A percentile compares a stretch with the other conserved stretches of the same genome.
Evolutionary conservation across 2,888 invertebrate genomes (phyloP).

Genomic region (Drosophila fungiperda): DNA sequence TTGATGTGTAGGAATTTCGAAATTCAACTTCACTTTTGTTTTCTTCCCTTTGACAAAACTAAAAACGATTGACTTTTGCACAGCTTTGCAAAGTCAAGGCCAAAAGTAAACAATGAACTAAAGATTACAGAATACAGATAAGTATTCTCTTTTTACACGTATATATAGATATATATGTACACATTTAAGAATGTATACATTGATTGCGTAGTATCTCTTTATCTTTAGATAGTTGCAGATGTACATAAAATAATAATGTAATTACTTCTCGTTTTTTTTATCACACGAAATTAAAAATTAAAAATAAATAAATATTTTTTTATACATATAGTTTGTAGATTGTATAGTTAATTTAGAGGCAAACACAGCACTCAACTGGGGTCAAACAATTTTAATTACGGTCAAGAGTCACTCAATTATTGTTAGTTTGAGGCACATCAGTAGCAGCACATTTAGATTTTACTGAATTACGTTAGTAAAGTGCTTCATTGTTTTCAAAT

Average conservation of each 20-base stretch:
- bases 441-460: not conserved
- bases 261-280: not conserved
- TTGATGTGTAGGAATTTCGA: slow-evolving; percentile 22
- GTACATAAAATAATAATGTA: not conserved
- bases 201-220: not conserved
- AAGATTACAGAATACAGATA: slow-evolving; percentile 26
- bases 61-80: slow-evolving; percentile 55
- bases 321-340: not conserved
- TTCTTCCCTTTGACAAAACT: slow-evolving; percentile 40
- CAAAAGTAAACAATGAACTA: slow-evolving; percentile 50
- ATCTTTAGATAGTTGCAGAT: slow-evolving; percentile 1
- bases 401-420: slow-evolving; percentile 75
- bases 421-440: slow-evolving; percentile 15
- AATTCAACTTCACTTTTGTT: slow-evolving; percentile 69
- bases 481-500: slow-evolving; percentile 72
- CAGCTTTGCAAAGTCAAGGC: slow-evolving; percentile 21
- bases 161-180: not conserved
- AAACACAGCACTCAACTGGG: slow-evolving; percentile 26
- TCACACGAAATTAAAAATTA: not conserved
- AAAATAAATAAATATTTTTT: slow-evolving; percentile 5
- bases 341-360: slow-evolving; percentile 1
- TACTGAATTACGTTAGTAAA: slow-evolving; percentile 15
- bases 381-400: slow-evolving; percentile 69
- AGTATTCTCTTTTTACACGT: slow-evolving; percentile 1
- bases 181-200: not conserved